Base-by-base conservation (phyloP, 2,113 vertebrate species). In the Odobenus rosmarus region DNA sequence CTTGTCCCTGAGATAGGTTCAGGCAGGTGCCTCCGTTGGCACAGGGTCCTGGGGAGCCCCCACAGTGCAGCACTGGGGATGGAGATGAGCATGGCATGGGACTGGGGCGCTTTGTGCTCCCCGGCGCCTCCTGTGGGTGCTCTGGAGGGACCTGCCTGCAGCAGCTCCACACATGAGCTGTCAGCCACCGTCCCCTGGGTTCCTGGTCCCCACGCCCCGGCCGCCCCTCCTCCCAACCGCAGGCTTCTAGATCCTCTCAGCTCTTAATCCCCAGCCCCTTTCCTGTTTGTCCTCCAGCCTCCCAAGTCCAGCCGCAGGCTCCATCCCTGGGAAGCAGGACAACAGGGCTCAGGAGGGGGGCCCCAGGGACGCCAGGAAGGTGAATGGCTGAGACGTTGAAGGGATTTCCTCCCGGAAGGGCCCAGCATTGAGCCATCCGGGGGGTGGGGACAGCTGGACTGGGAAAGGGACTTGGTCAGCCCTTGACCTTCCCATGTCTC, bases 351-450 rank as follows among this genome's bases (percentile, higher is more conserved):
- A 59, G 96, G 76, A 93, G 87, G 91, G 69, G 94, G 86, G 74
- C 42, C 13, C 31, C 16, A n/a, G 51, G 96, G 72, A 61, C 77
- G 93, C 93, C 89, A n/a, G 74, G 97, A 96, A 94, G 88, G 92
- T 85, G 96, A 97, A 95, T 92, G 97, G 96, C 62, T 93, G 93
- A 85, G 84, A 18, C 81, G 3, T 39, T 10, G 88, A 96, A 97
- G 95, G 97, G 97, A 98, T 98, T 97, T 98, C 98, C 98, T 97
- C 95, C 85, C n/a, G 94, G 98, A 98, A 98, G 94, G 92, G 90
- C 95, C 89, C 64, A 88, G 95, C 69, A n/a, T 9, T 57, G 82
- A 97, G 96, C 89, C 83, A 36, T 90, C 12, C 1, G 36, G 90
- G 42, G 84, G 90, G 19, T 89, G 87, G 92, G 72, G 83, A 93